Conservation (phyloP, 2,888 invertebrate genomes). For the Alitta virens region DNA sequence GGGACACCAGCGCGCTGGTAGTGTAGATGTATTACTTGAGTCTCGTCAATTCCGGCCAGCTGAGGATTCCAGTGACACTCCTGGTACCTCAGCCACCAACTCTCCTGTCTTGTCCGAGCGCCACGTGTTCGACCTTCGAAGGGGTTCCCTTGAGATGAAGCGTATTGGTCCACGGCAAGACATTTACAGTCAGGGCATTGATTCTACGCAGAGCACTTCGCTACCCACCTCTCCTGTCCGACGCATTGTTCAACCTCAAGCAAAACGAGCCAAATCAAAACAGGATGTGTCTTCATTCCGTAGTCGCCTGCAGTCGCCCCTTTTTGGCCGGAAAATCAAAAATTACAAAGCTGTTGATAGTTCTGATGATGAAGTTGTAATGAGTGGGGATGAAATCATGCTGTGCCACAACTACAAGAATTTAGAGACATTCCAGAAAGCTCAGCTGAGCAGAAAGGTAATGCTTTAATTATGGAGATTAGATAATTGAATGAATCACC, state of each 20-base stretch:
- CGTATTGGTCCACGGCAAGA: conserved; percentile 15
- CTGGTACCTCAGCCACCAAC: conserved; percentile 5
- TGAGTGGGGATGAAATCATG: conserved; percentile 36
- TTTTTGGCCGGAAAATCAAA: conserved; percentile 33
- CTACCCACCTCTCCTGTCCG: conserved; percentile 49
- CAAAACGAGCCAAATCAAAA: conserved; percentile 28
- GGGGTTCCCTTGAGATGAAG: conserved; percentile 31
- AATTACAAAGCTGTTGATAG: conserved; percentile 31
- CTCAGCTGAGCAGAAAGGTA: conserved; percentile 53
- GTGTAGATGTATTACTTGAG: neutral
- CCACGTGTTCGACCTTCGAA: conserved; percentile 1
- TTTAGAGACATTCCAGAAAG: conserved; percentile 53
- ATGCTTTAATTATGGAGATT: too few relatives aligned
- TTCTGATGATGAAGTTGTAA: conserved; percentile 37
- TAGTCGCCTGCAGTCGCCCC: conserved; percentile 34
- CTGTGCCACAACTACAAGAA: conserved; percentile 43
- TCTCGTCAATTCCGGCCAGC: neutral
- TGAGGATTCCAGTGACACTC: conserved; percentile 14
- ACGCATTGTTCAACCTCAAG: conserved; percentile 36
- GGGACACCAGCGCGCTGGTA: neutral
- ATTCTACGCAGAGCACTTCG: conserved; percentile 39
- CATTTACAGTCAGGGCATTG: conserved; percentile 2
- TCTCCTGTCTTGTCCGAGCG: conserved; percentile 4
- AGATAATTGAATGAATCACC: too few relatives aligned
- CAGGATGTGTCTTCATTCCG: conserved; percentile 42